Evolutionary conservation across 2,113 vertebrate genomes (phyloP).

Genomic region (Sula dactylatra): DNA sequence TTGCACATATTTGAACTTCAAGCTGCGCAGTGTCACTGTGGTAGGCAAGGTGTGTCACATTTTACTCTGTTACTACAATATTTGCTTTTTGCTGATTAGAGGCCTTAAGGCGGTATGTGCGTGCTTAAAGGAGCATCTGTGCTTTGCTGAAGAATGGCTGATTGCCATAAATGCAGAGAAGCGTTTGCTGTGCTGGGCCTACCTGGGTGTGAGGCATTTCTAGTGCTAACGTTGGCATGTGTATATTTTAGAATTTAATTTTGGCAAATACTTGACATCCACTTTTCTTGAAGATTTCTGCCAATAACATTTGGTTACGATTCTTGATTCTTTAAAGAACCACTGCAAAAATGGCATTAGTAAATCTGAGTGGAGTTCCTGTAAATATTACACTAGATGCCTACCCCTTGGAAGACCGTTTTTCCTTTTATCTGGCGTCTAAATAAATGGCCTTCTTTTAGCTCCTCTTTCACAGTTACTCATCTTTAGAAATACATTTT

Average conservation of each 20-base stretch:
- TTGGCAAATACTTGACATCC: background rate
- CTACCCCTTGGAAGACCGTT: background rate
- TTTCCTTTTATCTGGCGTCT: background rate
- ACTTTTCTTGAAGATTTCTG: background rate
- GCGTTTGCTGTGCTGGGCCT: background rate
- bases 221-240: background rate
- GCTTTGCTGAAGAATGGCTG: background rate
- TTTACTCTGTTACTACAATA: background rate
- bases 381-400: background rate
- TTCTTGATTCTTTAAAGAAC: background rate
- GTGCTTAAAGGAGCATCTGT: background rate
- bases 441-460: background rate
- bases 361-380: background rate
- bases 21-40: background rate
- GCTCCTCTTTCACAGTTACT: background rate
- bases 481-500: background rate
- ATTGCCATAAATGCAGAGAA: background rate
- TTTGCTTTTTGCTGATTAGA: background rate
- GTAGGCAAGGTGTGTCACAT: accelerated
- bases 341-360: background rate
- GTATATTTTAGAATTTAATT: background rate
- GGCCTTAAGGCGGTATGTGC: background rate
- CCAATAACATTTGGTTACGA: background rate
- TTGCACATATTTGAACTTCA: background rate
- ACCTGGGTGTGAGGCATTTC: background rate